Evolutionary conservation across 2,797 vertebrate species (phyloP).

Genomic region (Cynodonichthys magdalenae): DNA sequence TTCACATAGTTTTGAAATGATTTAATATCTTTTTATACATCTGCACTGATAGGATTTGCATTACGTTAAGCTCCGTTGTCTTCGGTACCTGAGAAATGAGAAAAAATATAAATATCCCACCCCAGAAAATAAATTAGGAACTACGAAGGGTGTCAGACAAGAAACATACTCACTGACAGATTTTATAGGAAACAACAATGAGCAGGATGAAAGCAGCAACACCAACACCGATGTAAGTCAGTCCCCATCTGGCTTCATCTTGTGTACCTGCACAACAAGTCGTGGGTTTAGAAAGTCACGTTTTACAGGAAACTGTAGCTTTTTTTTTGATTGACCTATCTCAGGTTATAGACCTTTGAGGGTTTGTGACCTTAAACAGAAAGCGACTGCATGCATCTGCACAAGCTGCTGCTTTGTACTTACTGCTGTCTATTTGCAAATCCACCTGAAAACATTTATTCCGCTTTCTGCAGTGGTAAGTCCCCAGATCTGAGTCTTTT

Average conservation of each 20-base stretch:
- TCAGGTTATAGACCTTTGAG: neutral
- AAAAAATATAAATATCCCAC: neutral
- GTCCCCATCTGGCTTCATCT: fast-evolving
- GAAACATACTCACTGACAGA: slow-evolving; percentile 38
- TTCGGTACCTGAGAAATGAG: neutral
- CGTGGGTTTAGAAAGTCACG: slow-evolving; percentile 32
- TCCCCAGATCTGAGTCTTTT: slow-evolving; percentile 48
- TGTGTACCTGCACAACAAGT: slow-evolving; percentile 16
- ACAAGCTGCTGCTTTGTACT: neutral
- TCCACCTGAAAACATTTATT: slow-evolving; percentile 23
- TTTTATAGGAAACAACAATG: neutral
- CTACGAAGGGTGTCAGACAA: no score
- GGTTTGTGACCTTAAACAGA: slow-evolving; percentile 22
- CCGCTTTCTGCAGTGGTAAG: slow-evolving; percentile 40
- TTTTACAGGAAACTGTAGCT: slow-evolving; percentile 46
- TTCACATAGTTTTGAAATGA: neutral
- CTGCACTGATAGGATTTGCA: neutral
- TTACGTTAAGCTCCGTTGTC: neutral
- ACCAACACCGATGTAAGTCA: slow-evolving; percentile 17
- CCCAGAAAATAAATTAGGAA: neutral
- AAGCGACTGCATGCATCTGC: neutral
- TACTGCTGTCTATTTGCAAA: neutral
- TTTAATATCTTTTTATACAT: neutral
- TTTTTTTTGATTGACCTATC: neutral
- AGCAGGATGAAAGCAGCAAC: slow-evolving; percentile 24